phyloP scores from a whole-genome alignment of 1,140 invertebrate genomes.

The Drosophila grimshawi region DNA sequence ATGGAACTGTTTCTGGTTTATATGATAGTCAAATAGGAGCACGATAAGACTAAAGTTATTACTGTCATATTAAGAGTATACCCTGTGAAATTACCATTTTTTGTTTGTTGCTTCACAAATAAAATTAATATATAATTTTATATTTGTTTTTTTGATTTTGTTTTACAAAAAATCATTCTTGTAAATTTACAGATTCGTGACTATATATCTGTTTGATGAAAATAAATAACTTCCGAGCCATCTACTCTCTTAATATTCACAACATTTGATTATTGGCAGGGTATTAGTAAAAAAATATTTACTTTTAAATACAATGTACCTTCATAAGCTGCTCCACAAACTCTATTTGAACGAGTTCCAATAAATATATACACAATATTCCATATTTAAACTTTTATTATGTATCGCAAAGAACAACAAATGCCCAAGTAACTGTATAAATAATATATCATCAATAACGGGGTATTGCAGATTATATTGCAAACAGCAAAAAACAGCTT shows the following conservation, averaged over 20 bases:
- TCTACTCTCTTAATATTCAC: not conserved
- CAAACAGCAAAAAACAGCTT: slow-evolving; percentile 2
- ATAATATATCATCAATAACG: not conserved
- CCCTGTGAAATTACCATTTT: slow-evolving; percentile 17
- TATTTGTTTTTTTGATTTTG: too few relatives aligned
- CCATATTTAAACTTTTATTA: not conserved
- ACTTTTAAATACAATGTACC: not conserved
- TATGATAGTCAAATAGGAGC: slow-evolving; percentile 41
- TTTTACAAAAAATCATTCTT: too few relatives aligned
- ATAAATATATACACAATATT: not conserved
- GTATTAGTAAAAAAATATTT: not conserved
- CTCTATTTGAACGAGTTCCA: too few relatives aligned
- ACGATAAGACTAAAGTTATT: slow-evolving; percentile 10
- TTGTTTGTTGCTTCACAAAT: not conserved
- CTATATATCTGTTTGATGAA: too few relatives aligned
- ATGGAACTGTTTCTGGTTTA: slow-evolving; percentile 43
- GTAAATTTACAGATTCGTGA: too few relatives aligned
- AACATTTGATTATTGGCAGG: not conserved
- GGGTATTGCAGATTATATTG: not conserved
- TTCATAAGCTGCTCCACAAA: not conserved
- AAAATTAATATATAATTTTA: too few relatives aligned
- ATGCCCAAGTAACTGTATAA: not conserved
- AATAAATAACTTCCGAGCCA: not conserved
- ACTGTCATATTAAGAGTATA: not conserved
- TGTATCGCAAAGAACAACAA: not conserved